Evolutionary conservation across 2,797 vertebrate species (phyloP).

Genomic region (Chelon labrosus): DNA sequence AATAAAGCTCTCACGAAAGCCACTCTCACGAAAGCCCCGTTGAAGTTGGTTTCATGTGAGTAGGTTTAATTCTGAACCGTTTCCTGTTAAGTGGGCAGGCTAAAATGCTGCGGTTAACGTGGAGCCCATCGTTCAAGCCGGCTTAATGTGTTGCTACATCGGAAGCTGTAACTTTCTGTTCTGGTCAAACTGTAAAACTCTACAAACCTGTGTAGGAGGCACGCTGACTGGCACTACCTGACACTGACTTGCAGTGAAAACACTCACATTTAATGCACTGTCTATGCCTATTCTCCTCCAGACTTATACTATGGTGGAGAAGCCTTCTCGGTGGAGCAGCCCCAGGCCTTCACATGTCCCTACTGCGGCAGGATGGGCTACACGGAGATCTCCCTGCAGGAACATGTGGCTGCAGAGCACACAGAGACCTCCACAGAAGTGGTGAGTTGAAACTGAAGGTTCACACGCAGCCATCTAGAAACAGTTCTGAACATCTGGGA

Average conservation of each 20-base stretch:
- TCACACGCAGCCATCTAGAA: neutral
- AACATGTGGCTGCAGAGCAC: constrained; percentile 98
- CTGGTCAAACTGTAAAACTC: neutral
- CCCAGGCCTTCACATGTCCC: constrained; percentile 98
- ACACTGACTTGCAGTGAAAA: neutral
- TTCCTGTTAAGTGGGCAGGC: neutral
- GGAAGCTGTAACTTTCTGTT: neutral
- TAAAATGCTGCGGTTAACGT: neutral
- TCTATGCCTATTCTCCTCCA: constrained; percentile 70
- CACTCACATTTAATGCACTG: constrained; percentile 5
- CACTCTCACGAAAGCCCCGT: neutral
- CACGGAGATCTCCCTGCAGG: constrained; percentile 98
- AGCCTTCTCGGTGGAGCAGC: constrained; percentile 98
- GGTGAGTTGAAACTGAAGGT: constrained; percentile 81
- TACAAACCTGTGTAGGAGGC: neutral
- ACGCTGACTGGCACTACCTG: neutral
- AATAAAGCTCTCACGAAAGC: neutral
- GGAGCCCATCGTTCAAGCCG: neutral
- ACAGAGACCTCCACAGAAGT: constrained; percentile 99
- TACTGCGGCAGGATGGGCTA: constrained; percentile 99
- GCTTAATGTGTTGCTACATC: neutral
- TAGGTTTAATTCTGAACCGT: neutral
- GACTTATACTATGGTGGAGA: constrained; percentile 99
- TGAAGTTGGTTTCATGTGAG: neutral
- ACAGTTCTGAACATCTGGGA: constrained; percentile 15